These are phyloP conservation scores for Halcyon badia DNA, from an alignment of 2,797 vertebrate species.

Conservation along the genomic window DNA sequence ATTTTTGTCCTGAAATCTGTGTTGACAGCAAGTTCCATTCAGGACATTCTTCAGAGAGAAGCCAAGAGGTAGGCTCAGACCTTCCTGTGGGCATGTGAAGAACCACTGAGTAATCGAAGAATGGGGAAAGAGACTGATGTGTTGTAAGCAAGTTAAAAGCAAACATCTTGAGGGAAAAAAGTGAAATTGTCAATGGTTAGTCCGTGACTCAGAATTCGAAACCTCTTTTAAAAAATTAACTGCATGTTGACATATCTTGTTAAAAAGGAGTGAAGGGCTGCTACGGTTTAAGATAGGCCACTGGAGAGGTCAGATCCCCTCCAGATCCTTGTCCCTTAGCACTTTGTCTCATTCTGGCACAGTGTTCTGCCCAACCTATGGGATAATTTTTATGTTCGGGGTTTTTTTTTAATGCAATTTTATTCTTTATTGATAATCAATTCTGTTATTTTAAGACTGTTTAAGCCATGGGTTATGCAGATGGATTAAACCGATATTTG, in stretches of 20 bases:
- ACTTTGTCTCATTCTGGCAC: not conserved
- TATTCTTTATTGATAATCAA: not conserved
- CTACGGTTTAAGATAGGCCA: not conserved
- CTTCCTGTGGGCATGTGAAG: not conserved
- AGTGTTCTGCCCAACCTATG: not conserved
- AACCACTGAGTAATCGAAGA: not conserved
- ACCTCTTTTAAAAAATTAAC: not conserved
- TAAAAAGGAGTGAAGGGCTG: not conserved
- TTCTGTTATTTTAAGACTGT: not conserved
- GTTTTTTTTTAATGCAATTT: not conserved
- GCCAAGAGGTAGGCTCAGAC: not conserved
- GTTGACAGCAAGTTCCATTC: constrained; percentile 22
- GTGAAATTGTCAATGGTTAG: not conserved
- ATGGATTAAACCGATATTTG: not conserved
- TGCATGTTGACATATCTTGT: not conserved
- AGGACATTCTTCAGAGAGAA: constrained; percentile 5
- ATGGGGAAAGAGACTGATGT: not conserved
- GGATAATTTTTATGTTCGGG: not conserved
- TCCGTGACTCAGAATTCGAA: not conserved
- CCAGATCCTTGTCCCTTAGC: not conserved
- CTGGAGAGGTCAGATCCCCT: not conserved
- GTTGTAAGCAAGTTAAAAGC: not conserved
- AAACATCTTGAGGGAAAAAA: not conserved
- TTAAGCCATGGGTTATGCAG: not conserved
- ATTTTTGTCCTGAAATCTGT: constrained; percentile 11